phyloP scores from a whole-genome alignment of 2,113 vertebrate genomes.

The Felis chaus region DNA sequence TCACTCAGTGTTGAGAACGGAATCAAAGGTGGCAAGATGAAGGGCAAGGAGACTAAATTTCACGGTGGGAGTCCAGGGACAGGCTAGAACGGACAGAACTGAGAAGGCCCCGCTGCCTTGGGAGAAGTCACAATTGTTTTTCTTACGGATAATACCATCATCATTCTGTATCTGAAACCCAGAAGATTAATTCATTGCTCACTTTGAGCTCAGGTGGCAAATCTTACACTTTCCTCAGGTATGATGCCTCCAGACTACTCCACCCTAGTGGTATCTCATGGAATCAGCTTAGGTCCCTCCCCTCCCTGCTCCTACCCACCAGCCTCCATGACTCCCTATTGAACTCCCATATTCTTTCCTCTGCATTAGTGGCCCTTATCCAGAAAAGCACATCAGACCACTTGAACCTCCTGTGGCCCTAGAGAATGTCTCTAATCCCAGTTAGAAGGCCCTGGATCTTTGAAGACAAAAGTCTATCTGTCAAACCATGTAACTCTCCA shows the following conservation, averaged over 20 bases:
- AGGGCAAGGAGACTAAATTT: background rate
- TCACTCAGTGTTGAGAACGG: background rate
- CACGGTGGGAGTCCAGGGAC: background rate
- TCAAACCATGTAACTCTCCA: background rate
- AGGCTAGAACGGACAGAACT: background rate
- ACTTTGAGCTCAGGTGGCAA: background rate
- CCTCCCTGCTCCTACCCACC: background rate
- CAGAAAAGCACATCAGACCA: background rate
- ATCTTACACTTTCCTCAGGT: background rate
- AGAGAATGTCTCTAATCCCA: background rate
- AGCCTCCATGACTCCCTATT: background rate
- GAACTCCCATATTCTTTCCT: background rate
- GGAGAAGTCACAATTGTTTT: background rate
- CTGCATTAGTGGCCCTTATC: background rate
- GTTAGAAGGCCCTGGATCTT: background rate
- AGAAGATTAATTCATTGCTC: background rate
- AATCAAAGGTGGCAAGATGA: background rate
- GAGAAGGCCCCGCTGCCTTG: background rate
- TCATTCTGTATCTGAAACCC: background rate
- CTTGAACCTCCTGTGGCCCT: background rate
- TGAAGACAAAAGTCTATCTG: background rate
- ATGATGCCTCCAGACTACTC: background rate
- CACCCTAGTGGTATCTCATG: too few relatives aligned
- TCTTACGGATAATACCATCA: background rate
- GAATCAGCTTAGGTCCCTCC: background rate